Evolutionary conservation across 2,113 vertebrate genomes (phyloP).

Genomic region (Sinosuthora webbiana): DNA sequence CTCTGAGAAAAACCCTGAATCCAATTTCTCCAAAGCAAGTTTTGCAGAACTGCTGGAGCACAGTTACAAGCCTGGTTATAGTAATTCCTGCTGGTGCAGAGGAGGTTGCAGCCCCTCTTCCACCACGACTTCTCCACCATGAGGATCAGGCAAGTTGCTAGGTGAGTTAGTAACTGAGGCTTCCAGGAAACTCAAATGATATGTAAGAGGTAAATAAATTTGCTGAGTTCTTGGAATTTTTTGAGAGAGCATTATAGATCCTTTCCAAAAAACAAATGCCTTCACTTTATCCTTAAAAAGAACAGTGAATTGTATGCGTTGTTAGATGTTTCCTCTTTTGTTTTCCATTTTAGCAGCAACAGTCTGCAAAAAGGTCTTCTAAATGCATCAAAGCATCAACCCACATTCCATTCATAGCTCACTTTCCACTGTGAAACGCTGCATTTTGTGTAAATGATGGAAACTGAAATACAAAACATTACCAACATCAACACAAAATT

Average conservation of each 20-base stretch:
- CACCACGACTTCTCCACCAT: fast-evolving
- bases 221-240: background rate
- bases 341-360: background rate
- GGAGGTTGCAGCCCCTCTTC: background rate
- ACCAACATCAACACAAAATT: background rate
- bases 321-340: background rate
- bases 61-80: background rate
- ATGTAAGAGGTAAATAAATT: background rate
- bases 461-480: background rate
- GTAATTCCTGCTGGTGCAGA: background rate
- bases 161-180: background rate
- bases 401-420: background rate
- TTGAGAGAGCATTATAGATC: background rate
- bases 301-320: background rate
- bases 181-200: background rate
- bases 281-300: background rate
- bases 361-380: background rate
- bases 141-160: background rate
- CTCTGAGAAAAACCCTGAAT: background rate
- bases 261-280: background rate
- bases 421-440: background rate
- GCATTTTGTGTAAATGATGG: background rate
- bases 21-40: background rate
- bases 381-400: background rate
- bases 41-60: background rate